phyloP scores from a whole-genome alignment of 2,113 vertebrate species.

The Brevimyrus niger region DNA sequence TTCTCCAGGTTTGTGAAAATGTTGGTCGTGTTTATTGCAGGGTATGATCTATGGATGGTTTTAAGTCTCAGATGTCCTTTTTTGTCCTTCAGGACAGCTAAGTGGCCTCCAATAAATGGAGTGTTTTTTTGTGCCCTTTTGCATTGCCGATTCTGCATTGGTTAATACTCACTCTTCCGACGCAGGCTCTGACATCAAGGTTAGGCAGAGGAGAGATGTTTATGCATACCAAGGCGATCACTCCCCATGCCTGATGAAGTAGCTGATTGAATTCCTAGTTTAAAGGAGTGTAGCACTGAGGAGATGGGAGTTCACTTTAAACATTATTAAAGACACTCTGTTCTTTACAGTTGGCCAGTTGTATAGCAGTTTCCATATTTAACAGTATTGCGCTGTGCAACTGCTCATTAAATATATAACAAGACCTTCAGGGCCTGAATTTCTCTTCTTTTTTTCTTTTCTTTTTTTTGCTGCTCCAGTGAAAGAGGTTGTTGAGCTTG shows the following conservation, averaged over 20 bases:
- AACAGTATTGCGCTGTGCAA: neutral
- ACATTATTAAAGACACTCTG: neutral
- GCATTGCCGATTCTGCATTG: neutral
- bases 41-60: neutral
- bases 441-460: neutral
- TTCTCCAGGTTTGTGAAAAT: neutral
- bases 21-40: neutral
- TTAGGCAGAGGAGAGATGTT: neutral
- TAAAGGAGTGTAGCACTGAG: neutral
- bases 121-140: neutral
- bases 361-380: neutral
- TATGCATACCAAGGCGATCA: neutral
- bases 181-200: neutral
- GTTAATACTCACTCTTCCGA: neutral
- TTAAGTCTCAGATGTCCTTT: neutral
- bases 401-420: neutral
- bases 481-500: neutral
- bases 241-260: slow-evolving; percentile 3
- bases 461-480: neutral
- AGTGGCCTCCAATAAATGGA: neutral
- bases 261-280: neutral
- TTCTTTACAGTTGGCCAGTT: neutral
- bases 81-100: neutral
- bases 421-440: neutral
- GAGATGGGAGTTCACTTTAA: neutral